These are phyloP conservation scores for Luehdorfia chinensis DNA, from an alignment of 1,140 invertebrate genomes.

Conservation along the genomic window DNA sequence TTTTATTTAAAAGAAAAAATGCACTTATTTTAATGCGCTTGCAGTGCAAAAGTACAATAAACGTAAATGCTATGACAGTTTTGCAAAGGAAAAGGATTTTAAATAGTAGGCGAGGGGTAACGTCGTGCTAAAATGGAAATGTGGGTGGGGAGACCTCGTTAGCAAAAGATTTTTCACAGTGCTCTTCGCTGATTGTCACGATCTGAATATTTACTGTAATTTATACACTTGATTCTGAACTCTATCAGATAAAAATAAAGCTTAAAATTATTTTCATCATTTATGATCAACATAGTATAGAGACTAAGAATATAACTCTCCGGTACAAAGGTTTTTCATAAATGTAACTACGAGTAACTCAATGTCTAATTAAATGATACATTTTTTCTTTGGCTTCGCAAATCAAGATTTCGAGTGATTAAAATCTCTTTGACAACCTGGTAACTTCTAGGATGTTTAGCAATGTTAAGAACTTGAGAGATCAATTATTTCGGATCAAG, in stretches of 20 bases:
- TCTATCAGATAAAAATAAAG: not conserved
- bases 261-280: too few relatives aligned
- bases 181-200: constrained; percentile 14
- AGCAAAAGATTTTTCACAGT: constrained; percentile 14
- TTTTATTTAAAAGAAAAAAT: too few relatives aligned
- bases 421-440: too few relatives aligned
- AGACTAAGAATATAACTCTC: constrained; percentile 10
- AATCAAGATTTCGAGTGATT: too few relatives aligned
- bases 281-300: constrained; percentile 2
- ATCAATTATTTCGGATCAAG: too few relatives aligned
- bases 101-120: constrained; percentile 14
- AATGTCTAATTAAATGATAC: constrained; percentile 12
- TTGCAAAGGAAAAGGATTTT: constrained; percentile 13
- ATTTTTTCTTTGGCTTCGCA: not conserved
- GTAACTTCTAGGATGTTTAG: too few relatives aligned
- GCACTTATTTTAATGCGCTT: constrained; percentile 11
- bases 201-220: constrained; percentile 10
- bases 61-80: constrained; percentile 12
- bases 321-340: constrained; percentile 10
- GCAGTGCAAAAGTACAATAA: constrained; percentile 14
- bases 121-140: constrained; percentile 8
- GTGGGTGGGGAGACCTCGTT: constrained; percentile 11
- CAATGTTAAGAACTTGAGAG: too few relatives aligned
- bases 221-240: not conserved
- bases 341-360: constrained; percentile 15